A percentile compares a stretch with the other conserved stretches of the same genome.
Conservation (phyloP, 2,888 invertebrate genomes). For the Coelopa pilipes region DNA sequence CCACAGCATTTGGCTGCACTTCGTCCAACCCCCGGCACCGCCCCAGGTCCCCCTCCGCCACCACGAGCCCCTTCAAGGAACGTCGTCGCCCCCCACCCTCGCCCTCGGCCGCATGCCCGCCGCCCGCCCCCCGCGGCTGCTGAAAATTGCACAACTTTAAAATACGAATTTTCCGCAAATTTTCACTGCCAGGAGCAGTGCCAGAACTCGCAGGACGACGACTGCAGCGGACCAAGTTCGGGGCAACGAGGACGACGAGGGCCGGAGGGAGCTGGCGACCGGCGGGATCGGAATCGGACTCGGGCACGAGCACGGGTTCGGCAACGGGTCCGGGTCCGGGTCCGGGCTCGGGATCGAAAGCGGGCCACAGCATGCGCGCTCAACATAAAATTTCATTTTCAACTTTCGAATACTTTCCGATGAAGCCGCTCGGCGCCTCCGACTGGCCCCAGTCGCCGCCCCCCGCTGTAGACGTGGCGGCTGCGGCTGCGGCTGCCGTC, state of each 20-base stretch:
- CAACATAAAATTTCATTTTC: slow-evolving; percentile 22
- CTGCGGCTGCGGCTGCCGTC: not conserved
- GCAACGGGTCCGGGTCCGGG: no score
- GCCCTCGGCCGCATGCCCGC: not conserved
- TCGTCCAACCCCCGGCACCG: not conserved
- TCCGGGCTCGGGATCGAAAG: no score
- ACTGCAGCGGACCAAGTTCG: not conserved
- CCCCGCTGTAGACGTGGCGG: not conserved
- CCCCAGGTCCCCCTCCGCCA: not conserved
- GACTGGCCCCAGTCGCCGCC: not conserved
- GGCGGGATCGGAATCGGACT: not conserved
- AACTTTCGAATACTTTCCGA: slow-evolving; percentile 18
- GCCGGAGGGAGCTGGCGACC: no score
- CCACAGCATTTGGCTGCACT: slow-evolving; percentile 13
- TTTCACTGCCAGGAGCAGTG: slow-evolving; percentile 21
- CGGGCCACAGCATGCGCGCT: slow-evolving; percentile 19
- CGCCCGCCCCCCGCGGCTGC: not conserved
- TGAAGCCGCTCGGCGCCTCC: not conserved
- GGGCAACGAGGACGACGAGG: not conserved
- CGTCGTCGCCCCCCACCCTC: not conserved
- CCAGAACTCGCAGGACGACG: not conserved
- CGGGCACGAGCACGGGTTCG: slow-evolving; percentile 22
- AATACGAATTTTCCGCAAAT: slow-evolving; percentile 21
- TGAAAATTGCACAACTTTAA: slow-evolving; percentile 3
- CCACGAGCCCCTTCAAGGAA: not conserved